Conservation (phyloP, 2,113 vertebrate species). For the Pandion haliaetus region DNA sequence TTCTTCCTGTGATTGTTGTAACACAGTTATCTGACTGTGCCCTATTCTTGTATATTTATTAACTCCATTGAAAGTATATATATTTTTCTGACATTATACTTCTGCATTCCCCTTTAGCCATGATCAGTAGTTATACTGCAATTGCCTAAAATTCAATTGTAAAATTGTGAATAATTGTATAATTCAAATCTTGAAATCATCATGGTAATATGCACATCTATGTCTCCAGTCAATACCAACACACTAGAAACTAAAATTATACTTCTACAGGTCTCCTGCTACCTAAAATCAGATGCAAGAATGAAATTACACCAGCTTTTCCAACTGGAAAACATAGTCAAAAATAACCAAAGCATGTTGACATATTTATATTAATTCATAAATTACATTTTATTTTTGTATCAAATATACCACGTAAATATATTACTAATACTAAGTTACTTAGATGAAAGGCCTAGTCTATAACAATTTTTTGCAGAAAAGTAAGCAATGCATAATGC, state of each 20-base stretch:
- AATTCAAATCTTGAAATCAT: neutral
- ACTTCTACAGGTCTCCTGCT: neutral
- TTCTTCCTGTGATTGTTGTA: neutral
- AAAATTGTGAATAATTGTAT: neutral
- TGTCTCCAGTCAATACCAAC: neutral
- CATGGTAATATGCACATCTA: neutral
- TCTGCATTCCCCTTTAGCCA: neutral
- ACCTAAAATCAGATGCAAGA: slow-evolving; percentile 6
- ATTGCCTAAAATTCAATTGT: neutral
- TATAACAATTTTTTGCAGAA: neutral
- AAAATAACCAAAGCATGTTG: neutral
- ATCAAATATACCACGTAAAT: slow-evolving; percentile 30
- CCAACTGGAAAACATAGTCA: neutral
- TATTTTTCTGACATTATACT: neutral
- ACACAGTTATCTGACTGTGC: neutral
- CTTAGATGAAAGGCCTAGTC: neutral
- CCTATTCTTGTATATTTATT: neutral
- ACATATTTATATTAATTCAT: slow-evolving; percentile 16
- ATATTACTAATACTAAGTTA: slow-evolving; percentile 36
- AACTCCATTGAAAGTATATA: neutral
- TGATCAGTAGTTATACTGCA: neutral
- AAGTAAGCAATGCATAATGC: slow-evolving; percentile 5
- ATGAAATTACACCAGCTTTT: neutral
- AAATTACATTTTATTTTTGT: neutral
- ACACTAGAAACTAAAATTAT: neutral